These are phyloP conservation scores for Choloepus hoffmanni DNA, from an alignment of 2,113 vertebrate genomes.

Conservation along the genomic window DNA sequence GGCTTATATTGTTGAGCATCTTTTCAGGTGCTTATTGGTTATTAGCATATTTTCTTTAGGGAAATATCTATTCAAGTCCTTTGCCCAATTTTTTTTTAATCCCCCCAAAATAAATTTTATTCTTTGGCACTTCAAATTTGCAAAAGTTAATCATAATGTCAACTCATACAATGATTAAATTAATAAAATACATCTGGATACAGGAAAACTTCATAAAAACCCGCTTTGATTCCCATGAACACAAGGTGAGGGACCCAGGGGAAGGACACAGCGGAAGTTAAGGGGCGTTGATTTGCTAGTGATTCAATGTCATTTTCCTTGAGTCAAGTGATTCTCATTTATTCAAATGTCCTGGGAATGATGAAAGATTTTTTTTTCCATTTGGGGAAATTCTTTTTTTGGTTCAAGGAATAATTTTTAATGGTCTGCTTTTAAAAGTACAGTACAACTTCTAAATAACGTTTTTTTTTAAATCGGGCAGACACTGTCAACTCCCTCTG, in stretches of 20 bases:
- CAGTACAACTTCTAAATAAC: conserved; percentile 55
- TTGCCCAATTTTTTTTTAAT: background rate
- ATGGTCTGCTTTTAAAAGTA: conserved; percentile 62
- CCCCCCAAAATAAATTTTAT: conserved; percentile 61
- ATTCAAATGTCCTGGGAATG: conserved; percentile 56
- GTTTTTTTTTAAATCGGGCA: conserved; percentile 53
- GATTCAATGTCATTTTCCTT: conserved; percentile 37
- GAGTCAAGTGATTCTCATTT: conserved; percentile 72
- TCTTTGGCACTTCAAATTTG: conserved; percentile 34
- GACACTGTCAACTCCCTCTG: conserved; percentile 69
- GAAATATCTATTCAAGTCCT: too few species aligned
- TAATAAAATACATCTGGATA: conserved; percentile 51
- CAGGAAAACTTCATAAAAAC: conserved; percentile 36
- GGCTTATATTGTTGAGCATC: too few species aligned
- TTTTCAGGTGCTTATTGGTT: too few species aligned
- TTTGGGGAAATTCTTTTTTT: conserved; percentile 33
- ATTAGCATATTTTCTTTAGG: too few species aligned
- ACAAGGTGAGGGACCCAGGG: background rate
- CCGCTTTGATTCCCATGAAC: conserved; percentile 41
- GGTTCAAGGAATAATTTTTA: conserved; percentile 64
- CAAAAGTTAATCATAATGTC: conserved; percentile 39
- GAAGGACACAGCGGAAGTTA: background rate
- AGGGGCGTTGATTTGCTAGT: background rate
- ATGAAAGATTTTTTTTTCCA: conserved; percentile 13
- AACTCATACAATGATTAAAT: conserved; percentile 36